Percentiles rank a stretch among this genome's conserved stretches.
Evolutionary conservation across 2,797 vertebrate species (phyloP).

Genomic region (Echeneis naucrates): DNA sequence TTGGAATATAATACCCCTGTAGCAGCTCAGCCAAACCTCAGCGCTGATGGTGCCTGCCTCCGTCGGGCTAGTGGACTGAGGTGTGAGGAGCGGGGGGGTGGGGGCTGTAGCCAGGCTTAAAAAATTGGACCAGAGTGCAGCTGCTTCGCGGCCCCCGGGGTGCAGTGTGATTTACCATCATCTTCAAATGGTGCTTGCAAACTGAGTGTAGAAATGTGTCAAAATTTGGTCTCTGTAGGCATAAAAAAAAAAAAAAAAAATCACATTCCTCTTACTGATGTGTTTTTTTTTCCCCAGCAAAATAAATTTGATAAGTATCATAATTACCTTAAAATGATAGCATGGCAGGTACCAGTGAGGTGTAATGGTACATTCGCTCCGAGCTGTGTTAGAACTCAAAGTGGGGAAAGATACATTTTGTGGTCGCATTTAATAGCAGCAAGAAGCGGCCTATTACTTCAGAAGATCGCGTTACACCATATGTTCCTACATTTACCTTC

Average conservation of each 20-base stretch:
- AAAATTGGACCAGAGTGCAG: slow-evolving; percentile 77
- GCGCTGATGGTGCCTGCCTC: slow-evolving; percentile 71
- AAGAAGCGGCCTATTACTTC: slow-evolving; percentile 8
- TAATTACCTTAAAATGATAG: slow-evolving; percentile 75
- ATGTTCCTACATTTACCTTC: slow-evolving; percentile 39
- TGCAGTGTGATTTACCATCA: slow-evolving; percentile 77
- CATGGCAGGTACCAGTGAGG: slow-evolving; percentile 56
- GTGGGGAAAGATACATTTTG: slow-evolving; percentile 32
- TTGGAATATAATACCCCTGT: slow-evolving; percentile 80
- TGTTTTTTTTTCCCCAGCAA: slow-evolving; percentile 60
- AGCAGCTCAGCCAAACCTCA: slow-evolving; percentile 76
- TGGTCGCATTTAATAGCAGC: slow-evolving; percentile 40
- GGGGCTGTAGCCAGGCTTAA: slow-evolving; percentile 56
- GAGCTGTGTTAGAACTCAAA: slow-evolving; percentile 44
- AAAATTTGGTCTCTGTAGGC: slow-evolving; percentile 75
- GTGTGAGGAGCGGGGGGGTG: slow-evolving; percentile 25
- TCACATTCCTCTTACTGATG: slow-evolving; percentile 49
- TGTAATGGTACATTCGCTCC: slow-evolving; percentile 49
- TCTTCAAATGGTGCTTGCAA: slow-evolving; percentile 82
- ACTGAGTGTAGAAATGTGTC: slow-evolving; percentile 82
- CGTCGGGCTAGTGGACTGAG: slow-evolving; percentile 68
- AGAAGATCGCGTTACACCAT: slow-evolving; percentile 40
- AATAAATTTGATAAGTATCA: slow-evolving; percentile 71
- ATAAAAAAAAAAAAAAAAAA: slow-evolving; percentile 33
- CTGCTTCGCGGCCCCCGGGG: slow-evolving; percentile 74